Base-by-base conservation (phyloP, 2,888 invertebrate genomes). In the Cerastis rubricosa region DNA sequence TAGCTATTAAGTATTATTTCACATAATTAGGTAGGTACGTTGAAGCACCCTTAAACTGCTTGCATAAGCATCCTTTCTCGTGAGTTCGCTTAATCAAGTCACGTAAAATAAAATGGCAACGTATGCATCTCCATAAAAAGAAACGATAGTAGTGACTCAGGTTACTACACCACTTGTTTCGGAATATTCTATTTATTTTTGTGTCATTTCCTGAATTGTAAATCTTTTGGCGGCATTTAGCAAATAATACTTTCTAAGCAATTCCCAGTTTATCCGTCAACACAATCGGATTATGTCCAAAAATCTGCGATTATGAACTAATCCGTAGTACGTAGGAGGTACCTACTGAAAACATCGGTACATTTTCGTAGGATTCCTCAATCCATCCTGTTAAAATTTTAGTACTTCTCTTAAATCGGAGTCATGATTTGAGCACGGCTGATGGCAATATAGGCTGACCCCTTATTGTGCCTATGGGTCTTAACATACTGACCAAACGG, bases 251-350 rank as follows among this genome's bases (percentile, higher is more conserved):
- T 65, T 35, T 5, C 8, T 25, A 35, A 74, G 54, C 12, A 19
- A 22, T 29, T 40, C 22, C 29, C 7, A 6, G 40, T 49, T 51
- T 54, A 78, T 78, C 12, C 45, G 1, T 57, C 22, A 69, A 79
- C 22, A 71, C n/a, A 79, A 79, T 29, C 40, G 40, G 17, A 70
- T 79, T 79, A 12, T 71, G 0, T 22, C 2, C 3, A 22, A 49
- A 25, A 72, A 51, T 25, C 22, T 71, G 25, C 22, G 49, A 71
- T 72, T 71, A 51, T 72, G 25, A 4, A 71, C 11, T 51, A 43
- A 71, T 71, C 71, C 17, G 22, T 14, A n/a, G 19, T 29, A 29
- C 59, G 29, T 59, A 59, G 29, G 17, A 29, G 57, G 59, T 29
- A 17, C 59, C 14, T 14, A 25, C 22, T 40, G 40, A 19, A 71